Base-by-base conservation (phyloP, 2,113 vertebrate genomes). In the Pseudopodoces humilis region DNA sequence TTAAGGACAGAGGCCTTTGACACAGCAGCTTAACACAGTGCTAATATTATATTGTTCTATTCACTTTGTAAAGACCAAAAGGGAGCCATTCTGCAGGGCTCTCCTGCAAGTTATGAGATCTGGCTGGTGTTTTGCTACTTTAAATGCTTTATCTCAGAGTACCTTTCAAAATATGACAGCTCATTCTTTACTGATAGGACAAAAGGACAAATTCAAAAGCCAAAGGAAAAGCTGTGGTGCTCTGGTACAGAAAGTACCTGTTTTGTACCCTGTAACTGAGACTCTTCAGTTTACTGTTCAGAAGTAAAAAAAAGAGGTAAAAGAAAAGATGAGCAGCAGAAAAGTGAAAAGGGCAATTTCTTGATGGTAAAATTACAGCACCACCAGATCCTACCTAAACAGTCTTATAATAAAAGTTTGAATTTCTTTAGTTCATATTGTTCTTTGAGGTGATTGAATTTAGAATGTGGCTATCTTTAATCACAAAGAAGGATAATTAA, bases 401-500 rank as follows among this genome's bases (percentile, higher is more conserved):
- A 59, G 22, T 68, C 86, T 87, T 53, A 82, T 75, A 43, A 83
- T 11, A 49, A 67, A 81, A 88, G 11, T 91, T 85, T 46, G 62
- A 86, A 77, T 21, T 90, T 68, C 56, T 90, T 90, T 65, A 49
- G 56, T 94, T 89, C 47, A 35, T 44, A 25, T 46, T 83, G 53
- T 68, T 76, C 46, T 92, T 47, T 56, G 35, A 55, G 46, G 60
- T 74, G 82, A 95, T 67, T 91, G 78, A 92, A 86, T 96, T 92
- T 74, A 64, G 71, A 63, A 77, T 28, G 27, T 71, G 72, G 39
- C 72, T 76, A n/a, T 58, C 43, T 86, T 92, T 88, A 69, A 91
- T 92, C 90, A 91, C 35, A 71, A 86, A 90, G 86, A 80, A 71
- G 80, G 69, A 39, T 41, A 93, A 88, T 92, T 90, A 81, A 90